phyloP scores from a whole-genome alignment of 2,113 vertebrate genomes.

The Toxotes jaculatrix region DNA sequence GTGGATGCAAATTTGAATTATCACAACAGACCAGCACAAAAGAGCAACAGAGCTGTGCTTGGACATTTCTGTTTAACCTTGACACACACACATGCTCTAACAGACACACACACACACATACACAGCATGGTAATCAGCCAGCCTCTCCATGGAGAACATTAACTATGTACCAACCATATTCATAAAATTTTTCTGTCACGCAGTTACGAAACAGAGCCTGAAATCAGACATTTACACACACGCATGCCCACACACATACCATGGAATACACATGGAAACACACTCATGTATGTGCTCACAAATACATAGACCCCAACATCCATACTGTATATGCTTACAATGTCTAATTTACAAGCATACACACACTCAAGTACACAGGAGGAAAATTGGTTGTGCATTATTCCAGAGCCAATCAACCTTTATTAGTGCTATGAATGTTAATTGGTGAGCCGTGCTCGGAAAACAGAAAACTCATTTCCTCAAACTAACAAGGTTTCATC shows the following conservation, averaged over 20 bases:
- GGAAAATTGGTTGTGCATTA: slow-evolving; percentile 61
- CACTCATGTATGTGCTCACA: not conserved
- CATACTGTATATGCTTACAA: slow-evolving; percentile 11
- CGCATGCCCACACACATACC: not conserved
- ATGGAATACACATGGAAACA: not conserved
- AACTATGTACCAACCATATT: slow-evolving; percentile 45
- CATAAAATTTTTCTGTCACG: slow-evolving; percentile 54
- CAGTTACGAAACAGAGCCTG: too few relatives aligned
- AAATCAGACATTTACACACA: not conserved
- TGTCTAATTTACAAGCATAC: slow-evolving; percentile 22
- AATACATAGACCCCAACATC: not conserved
- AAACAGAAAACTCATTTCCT: slow-evolving; percentile 65
- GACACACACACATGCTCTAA: slow-evolving; percentile 46
- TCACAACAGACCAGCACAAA: slow-evolving; percentile 31
- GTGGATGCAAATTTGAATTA: slow-evolving; percentile 19
- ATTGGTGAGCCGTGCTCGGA: slow-evolving; percentile 65
- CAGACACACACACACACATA: not conserved
- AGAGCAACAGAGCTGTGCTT: slow-evolving; percentile 15
- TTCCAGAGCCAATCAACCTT: slow-evolving; percentile 72
- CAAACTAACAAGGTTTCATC: slow-evolving; percentile 67
- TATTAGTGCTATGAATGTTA: slow-evolving; percentile 71
- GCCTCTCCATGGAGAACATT: slow-evolving; percentile 15
- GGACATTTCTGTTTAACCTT: slow-evolving; percentile 71
- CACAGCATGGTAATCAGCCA: slow-evolving; percentile 48
- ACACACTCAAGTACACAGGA: slow-evolving; percentile 22